These are phyloP conservation scores for Rhea americana DNA, from an alignment of 2,113 vertebrate species.

Conservation along the genomic window DNA sequence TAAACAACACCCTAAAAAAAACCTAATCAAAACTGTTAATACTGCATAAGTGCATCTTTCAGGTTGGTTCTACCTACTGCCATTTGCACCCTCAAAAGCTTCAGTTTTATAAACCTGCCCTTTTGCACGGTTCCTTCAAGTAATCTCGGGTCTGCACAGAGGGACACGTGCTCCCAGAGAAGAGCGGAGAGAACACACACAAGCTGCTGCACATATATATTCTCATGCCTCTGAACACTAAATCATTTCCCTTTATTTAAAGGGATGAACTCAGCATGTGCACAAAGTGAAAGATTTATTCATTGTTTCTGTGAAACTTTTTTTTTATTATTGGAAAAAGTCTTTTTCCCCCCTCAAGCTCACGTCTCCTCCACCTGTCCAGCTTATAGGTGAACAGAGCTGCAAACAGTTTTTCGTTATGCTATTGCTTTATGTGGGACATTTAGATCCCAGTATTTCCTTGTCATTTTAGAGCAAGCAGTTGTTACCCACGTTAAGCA, in stretches of 20 bases:
- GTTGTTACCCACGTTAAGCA: neutral
- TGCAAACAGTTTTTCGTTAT: neutral
- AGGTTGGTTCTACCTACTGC: neutral
- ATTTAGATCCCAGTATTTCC: neutral
- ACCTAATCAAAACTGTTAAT: neutral
- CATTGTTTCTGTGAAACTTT: neutral
- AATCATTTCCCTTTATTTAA: neutral
- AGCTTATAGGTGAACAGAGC: neutral
- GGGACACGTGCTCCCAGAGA: neutral
- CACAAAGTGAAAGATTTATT: neutral
- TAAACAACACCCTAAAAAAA: neutral
- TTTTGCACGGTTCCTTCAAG: neutral
- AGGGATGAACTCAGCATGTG: neutral
- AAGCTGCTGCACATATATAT: neutral
- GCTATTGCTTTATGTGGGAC: neutral
- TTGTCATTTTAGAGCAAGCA: neutral
- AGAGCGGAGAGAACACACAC: neutral
- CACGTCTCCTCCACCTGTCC: neutral
- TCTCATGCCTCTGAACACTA: neutral
- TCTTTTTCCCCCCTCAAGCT: neutral
- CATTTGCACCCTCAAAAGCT: neutral
- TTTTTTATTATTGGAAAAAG: neutral
- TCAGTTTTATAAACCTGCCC: neutral
- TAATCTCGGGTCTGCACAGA: neutral
- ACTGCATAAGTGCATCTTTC: neutral